These are phyloP conservation scores for Butastur rufipennis DNA, from an alignment of 2,113 vertebrate species.

Conservation along the genomic window DNA sequence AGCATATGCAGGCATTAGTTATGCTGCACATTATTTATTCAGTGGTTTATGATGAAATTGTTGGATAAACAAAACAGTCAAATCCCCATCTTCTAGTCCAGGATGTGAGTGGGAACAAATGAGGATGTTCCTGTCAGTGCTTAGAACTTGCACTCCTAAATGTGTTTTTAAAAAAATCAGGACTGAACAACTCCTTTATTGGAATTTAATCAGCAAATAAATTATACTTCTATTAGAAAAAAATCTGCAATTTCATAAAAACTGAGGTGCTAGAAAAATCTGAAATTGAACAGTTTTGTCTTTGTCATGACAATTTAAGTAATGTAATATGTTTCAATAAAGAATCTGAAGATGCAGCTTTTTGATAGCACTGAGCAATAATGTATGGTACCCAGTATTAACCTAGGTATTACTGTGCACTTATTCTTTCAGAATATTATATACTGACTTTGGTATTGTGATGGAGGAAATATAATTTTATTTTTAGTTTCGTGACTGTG, in stretches of 20 bases:
- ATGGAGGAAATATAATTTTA: constrained; percentile 21
- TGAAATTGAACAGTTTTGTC: constrained; percentile 49
- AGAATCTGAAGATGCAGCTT: constrained; percentile 11
- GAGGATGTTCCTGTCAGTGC: background rate
- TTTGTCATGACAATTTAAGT: constrained; percentile 35
- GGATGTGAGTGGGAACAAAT: background rate
- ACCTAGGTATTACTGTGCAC: constrained; percentile 3
- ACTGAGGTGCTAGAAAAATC: background rate
- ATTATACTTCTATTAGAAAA: background rate
- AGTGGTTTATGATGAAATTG: background rate
- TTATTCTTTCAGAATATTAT: constrained; percentile 28
- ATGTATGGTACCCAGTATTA: background rate
- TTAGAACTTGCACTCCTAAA: background rate
- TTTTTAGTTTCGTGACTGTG: constrained; percentile 21
- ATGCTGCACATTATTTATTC: background rate
- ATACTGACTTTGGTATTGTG: background rate
- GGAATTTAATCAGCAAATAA: constrained; percentile 42
- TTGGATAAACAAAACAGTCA: background rate
- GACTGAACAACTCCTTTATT: background rate
- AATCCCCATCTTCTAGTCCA: background rate
- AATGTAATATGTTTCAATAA: constrained; percentile 45
- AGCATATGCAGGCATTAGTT: background rate
- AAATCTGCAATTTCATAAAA: constrained; percentile 21
- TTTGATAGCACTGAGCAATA: constrained; percentile 29
- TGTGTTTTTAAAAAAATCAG: background rate